phyloP scores from a whole-genome alignment of 2,888 invertebrate genomes.

The Electrophaes corylata region DNA sequence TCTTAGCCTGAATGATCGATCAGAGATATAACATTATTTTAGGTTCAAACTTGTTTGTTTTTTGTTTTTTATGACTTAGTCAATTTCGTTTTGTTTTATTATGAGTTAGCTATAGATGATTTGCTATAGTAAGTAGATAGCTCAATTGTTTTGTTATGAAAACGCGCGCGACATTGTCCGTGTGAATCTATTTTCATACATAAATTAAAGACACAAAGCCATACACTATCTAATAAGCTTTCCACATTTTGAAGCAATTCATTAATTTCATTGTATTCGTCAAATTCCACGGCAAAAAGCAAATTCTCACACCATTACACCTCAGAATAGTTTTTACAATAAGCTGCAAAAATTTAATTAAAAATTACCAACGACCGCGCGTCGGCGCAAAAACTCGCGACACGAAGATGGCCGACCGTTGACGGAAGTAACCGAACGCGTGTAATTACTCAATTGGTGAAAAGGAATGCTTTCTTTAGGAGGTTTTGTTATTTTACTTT shows the following conservation, averaged over 20 bases:
- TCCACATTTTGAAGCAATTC: too few species aligned
- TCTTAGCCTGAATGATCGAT: conserved; percentile 73
- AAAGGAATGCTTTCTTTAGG: conserved; percentile 57
- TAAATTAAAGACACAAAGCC: too few species aligned
- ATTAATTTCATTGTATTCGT: neutral
- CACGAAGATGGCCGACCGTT: conserved; percentile 61
- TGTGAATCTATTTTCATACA: too few species aligned
- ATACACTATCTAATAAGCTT: too few species aligned
- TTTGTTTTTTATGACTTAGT: conserved; percentile 10
- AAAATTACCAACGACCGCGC: conserved; percentile 61
- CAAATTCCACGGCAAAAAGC: conserved; percentile 9
- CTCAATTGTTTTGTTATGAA: too few species aligned
- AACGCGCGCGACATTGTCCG: too few species aligned
- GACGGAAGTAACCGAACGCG: conserved; percentile 54
- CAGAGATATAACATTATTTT: conserved; percentile 69
- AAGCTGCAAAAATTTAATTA: conserved; percentile 78
- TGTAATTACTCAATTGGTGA: conserved; percentile 70
- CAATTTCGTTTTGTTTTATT: neutral
- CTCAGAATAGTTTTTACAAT: conserved; percentile 69
- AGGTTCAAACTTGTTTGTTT: conserved; percentile 51
- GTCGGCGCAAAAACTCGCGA: conserved; percentile 59
- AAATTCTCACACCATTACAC: conserved; percentile 27
- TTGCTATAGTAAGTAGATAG: too few species aligned
- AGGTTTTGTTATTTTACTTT: conserved; percentile 40
- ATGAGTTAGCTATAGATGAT: neutral